Percentiles rank a stretch among this genome's conserved stretches.
phyloP scores from a whole-genome alignment of 2,888 invertebrate genomes.

The Andrena trimmerana region DNA sequence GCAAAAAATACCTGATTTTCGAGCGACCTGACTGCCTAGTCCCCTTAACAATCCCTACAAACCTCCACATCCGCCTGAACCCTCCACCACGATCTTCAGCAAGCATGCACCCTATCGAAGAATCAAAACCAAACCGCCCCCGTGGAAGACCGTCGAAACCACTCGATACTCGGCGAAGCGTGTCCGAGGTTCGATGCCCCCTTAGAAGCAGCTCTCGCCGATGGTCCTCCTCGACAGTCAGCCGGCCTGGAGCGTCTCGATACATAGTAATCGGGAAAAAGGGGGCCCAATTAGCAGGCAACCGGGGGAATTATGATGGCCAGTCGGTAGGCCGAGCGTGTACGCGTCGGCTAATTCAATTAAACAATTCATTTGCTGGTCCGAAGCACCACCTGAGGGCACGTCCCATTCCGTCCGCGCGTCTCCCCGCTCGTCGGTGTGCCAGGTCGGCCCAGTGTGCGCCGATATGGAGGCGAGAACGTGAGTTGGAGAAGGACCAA shows the following conservation, averaged over 20 bases:
- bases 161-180: not conserved
- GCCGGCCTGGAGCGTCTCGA: constrained; percentile 1
- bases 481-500: constrained; percentile 77
- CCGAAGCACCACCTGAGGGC: constrained; percentile 81
- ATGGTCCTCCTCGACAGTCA: not conserved
- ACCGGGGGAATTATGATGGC: not conserved
- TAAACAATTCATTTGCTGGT: constrained; percentile 80
- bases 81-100: too few relatives aligned
- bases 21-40: too few relatives aligned
- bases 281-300: constrained; percentile 10
- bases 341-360: constrained; percentile 82
- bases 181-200: not conserved
- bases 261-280: constrained; percentile 43
- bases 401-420: constrained; percentile 76
- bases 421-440: constrained; percentile 61
- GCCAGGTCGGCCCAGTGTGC: constrained; percentile 47
- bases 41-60: too few relatives aligned
- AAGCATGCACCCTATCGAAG: too few relatives aligned
- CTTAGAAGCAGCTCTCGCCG: not conserved
- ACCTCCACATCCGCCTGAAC: too few relatives aligned
- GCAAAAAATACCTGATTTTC: too few relatives aligned
- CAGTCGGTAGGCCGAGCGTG: constrained; percentile 59
- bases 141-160: too few relatives aligned
- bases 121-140: too few relatives aligned
- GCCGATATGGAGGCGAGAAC: constrained; percentile 63